Base-by-base conservation (phyloP, 1,140 invertebrate species). In the Spodoptera litura region DNA sequence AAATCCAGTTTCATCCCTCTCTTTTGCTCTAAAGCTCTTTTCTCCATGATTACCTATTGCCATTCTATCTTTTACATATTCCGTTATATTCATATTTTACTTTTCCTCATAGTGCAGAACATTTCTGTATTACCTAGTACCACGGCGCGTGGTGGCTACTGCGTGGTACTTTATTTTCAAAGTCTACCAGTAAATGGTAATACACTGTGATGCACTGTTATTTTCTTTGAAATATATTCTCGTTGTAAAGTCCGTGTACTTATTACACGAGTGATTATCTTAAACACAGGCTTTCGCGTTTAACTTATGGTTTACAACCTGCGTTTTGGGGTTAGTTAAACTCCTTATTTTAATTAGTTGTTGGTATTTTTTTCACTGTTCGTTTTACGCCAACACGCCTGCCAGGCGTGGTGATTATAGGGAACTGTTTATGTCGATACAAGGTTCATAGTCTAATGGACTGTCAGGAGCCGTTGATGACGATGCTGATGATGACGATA, bases 1-100 rank as follows among this genome's bases (percentile, higher is more conserved):
- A 49, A 70, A 52, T 70, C 66, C 49, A 52, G 66, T 52, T 70
- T 52, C 66, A 70, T 68, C 66, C 49, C 49, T 70, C 49, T 70
- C 49, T 20, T 3, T 53, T 53, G 49, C 20, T 70, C 15, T 13
- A 52, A 20, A 52, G 11, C 12, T 31, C 49, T 70, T 49, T n/a
- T 31, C 5, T 52, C 5, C 20, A 52, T 8, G 64, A 70, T 53
- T 70, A 27, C 49, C 20, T 49, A 70, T 53, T 70, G 13, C 49
- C 20, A 25, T 66, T 49, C 15, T 20, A 10, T 49, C 9, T 9
- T 66, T 25, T 49, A 3, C n/a, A 38, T 66, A 70, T 53, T 27
- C 25, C 25, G 6, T 52, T n/a, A 11, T 11, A 25, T 44, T 10
- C 0, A n/a, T 25, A 25, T 66, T 64, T 64, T 0, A 0, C 4